These are phyloP conservation scores for Ciconia nigra DNA, from an alignment of 2,797 vertebrate species.

Conservation along the genomic window DNA sequence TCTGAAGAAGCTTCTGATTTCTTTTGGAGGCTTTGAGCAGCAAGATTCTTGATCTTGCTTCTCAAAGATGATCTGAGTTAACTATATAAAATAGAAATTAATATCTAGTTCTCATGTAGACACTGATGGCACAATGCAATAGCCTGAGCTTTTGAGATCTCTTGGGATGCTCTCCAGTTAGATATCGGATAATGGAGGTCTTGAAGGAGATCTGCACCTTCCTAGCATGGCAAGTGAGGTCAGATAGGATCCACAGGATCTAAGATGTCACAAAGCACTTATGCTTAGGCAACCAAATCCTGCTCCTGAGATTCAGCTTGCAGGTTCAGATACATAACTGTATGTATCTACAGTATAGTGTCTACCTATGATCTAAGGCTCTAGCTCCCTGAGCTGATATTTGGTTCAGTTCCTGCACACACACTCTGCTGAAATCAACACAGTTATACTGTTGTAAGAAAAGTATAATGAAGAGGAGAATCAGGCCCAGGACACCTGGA, in stretches of 20 bases:
- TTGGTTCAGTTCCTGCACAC: neutral
- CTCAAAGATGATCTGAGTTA: neutral
- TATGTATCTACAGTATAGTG: neutral
- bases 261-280: neutral
- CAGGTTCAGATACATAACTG: neutral
- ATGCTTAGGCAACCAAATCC: neutral
- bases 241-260: neutral
- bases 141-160: neutral
- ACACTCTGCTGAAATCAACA: neutral
- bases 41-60: neutral
- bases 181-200: neutral
- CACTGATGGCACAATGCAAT: neutral
- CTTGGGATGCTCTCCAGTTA: neutral
- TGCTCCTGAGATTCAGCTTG: neutral
- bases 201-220: neutral
- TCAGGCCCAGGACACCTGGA: neutral
- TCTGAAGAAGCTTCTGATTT: neutral
- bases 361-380: neutral
- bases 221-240: neutral
- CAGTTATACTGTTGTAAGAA: neutral
- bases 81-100: neutral
- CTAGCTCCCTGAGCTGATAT: neutral
- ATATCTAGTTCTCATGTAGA: neutral
- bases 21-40: neutral
- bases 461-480: neutral